Percentiles rank a stretch among this genome's conserved stretches.
Conservation (phyloP, 2,113 vertebrate species). For the Sebastes fasciatus region DNA sequence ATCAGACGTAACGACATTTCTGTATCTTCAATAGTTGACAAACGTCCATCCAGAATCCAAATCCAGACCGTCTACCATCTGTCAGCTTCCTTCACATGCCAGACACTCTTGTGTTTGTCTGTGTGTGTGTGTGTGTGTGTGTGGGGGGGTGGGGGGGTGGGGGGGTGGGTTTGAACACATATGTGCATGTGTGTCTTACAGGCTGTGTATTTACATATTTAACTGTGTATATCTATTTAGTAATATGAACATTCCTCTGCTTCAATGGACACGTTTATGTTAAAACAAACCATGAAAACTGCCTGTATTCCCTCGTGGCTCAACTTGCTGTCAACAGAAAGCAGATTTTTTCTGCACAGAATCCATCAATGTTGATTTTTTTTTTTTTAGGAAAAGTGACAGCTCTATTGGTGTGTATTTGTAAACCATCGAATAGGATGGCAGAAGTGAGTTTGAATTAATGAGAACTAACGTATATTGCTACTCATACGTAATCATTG, state of each 20-base stretch:
- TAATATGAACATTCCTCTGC: background rate
- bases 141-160: background rate
- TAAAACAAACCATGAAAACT: conserved; percentile 5
- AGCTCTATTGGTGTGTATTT: background rate
- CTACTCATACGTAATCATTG: background rate
- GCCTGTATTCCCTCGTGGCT: conserved; percentile 3
- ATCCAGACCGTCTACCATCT: conserved; percentile 70
- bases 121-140: conserved; percentile 1
- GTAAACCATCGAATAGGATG: background rate
- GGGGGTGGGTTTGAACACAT: conserved; percentile 37
- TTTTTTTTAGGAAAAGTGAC: background rate
- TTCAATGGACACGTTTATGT: background rate
- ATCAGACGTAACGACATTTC: conserved; percentile 49
- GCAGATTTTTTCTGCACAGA: background rate
- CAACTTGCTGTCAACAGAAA: background rate
- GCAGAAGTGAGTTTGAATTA: background rate
- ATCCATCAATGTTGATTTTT: background rate
- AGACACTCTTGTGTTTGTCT: conserved; percentile 24
- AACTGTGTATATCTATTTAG: conserved; percentile 27
- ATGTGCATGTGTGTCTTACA: conserved; percentile 41
- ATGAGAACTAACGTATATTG: background rate
- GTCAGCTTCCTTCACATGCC: conserved; percentile 52
- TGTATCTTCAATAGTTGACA: conserved; percentile 45
- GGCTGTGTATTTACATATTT: conserved; percentile 43
- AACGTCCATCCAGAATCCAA: conserved; percentile 39